Percentiles rank a stretch among this genome's conserved stretches.
Evolutionary conservation across 2,113 vertebrate species (phyloP).

Genomic region (Coturnix japonica): DNA sequence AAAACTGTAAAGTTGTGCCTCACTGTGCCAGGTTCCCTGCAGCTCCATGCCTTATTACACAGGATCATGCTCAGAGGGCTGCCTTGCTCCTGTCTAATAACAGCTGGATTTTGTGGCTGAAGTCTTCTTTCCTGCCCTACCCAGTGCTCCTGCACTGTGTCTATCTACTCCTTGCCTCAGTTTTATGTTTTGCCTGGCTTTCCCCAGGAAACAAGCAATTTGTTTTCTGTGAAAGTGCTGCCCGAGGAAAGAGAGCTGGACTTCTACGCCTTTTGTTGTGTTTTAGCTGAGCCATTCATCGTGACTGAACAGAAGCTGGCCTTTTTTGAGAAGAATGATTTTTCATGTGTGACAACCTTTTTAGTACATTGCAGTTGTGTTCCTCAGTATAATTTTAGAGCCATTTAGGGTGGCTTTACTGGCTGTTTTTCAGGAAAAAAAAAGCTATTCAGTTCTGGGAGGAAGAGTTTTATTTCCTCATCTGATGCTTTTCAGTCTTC

Average conservation of each 20-base stretch:
- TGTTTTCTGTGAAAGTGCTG: neutral
- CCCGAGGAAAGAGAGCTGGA: neutral
- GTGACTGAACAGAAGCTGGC: neutral
- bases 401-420: neutral
- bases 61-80: neutral
- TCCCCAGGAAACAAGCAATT: neutral
- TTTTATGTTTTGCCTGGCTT: neutral
- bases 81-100: accelerated
- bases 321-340: neutral
- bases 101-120: neutral
- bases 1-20: neutral
- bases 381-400: neutral
- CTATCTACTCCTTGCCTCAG: neutral
- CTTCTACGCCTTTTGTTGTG: neutral
- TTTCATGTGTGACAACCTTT: neutral
- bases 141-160: neutral
- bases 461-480: neutral
- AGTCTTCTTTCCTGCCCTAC: neutral
- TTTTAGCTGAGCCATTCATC: neutral
- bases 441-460: neutral
- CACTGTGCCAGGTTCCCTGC: neutral
- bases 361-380: neutral
- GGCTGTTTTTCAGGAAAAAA: neutral
- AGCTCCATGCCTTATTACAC: neutral
- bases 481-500: neutral